Conservation (phyloP, 2,113 vertebrate species). For the Hylia prasina region DNA sequence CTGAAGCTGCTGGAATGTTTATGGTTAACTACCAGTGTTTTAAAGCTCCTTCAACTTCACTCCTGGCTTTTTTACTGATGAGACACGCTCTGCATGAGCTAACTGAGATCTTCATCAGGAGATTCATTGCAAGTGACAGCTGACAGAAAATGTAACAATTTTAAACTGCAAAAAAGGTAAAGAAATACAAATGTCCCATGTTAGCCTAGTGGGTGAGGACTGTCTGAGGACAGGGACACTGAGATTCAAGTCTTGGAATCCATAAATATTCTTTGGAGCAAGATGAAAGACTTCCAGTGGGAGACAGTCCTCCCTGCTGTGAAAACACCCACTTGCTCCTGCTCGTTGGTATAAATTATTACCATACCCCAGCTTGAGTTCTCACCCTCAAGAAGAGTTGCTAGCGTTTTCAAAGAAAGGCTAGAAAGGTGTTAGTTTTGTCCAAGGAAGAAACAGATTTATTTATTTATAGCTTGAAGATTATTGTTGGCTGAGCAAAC, state of each 20-base stretch:
- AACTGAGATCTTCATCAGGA: not conserved
- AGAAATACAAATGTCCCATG: not conserved
- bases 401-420: not conserved
- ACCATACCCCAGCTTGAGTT: not conserved
- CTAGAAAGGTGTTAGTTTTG: slow-evolving; percentile 19
- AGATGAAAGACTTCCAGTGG: not conserved
- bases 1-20: not conserved
- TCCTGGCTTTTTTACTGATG: not conserved
- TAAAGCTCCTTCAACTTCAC: not conserved
- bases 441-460: not conserved
- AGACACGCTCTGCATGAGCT: not conserved
- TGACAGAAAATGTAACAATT: not conserved
- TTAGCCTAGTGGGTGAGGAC: not conserved
- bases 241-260: not conserved
- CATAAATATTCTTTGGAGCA: not conserved
- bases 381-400: not conserved
- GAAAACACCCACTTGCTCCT: slow-evolving; percentile 12
- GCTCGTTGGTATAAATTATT: not conserved
- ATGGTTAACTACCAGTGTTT: not conserved
- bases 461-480: slow-evolving; percentile 23
- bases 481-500: not conserved
- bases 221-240: not conserved
- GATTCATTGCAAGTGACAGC: not conserved
- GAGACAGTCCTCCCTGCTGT: not conserved
- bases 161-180: not conserved